Base-by-base conservation (phyloP, 2,888 invertebrate species). In the Lepidochrysops patricia region DNA sequence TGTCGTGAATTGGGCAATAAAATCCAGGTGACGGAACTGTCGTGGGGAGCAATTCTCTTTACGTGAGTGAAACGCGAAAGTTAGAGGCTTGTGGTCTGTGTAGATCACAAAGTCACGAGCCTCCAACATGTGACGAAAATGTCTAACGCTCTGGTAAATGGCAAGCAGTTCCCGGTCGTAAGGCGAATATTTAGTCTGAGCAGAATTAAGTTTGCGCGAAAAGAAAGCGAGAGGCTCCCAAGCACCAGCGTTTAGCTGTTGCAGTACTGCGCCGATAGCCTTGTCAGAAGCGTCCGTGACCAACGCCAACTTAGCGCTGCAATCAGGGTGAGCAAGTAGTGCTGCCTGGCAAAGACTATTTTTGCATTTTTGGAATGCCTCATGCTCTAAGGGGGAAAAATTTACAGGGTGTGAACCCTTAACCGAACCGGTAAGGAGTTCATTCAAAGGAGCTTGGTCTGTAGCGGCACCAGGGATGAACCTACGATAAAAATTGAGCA, bases 391-490 rank as follows among this genome's bases (percentile, higher is more conserved):
- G 34, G 2, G 32, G 1, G 7, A 7, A 5, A 27, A 19, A 1
- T 60, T 12, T 0, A 77, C 25, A 0, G 68, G 69, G 0, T 69
- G 67, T 1, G 71, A 72, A 6, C 70, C 69, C 64, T 70, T 74
- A 0, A 67, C 65, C 0, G 66, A 13, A 0, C 72, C 75, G 4
- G 63, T 54, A 0, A 77, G 64, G 0, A 74, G 56, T 0, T 63
- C 58, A 57, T 74, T 67, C 1, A 81, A 65, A 1, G 76, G 75
- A 0, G 74, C 71, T 66, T 76, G 77, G 0, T 65, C 61, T 49
- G 66, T 7, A 0, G 79, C 77, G 1, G 78, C 74, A 1, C 71
- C 35, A 1, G 73, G 74, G 0, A 81, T 64, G 62, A 71, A 80
- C 1, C 64, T 58, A 1, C 79, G 57, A 52, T 71, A 71, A 57